Conservation (phyloP, 1,140 invertebrate species). For the Zaprionus taronus region DNA sequence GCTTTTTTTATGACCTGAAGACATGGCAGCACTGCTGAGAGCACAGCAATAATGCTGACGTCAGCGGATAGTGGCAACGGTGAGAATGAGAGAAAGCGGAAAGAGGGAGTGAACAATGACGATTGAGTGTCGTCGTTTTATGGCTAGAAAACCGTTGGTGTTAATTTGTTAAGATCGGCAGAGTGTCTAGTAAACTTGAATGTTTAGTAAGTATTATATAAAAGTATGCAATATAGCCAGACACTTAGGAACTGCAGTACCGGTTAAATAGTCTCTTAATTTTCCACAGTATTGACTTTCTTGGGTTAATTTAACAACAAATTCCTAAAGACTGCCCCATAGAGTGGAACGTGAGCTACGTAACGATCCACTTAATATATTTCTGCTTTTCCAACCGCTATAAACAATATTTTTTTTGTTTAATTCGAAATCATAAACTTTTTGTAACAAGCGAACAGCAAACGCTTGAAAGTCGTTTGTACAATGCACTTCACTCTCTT, state of each 20-base stretch:
- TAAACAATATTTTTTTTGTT: constrained; percentile 81
- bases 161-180: neutral
- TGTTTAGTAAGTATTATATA: neutral
- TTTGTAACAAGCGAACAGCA: constrained; percentile 77
- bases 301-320: constrained; percentile 42
- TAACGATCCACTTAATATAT: constrained; percentile 48
- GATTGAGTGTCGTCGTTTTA: constrained; percentile 10
- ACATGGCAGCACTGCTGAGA: constrained; percentile 3
- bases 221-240: neutral
- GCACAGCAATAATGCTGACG: constrained; percentile 14
- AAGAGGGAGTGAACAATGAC: neutral
- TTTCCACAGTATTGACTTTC: neutral
- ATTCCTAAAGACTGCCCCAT: neutral
- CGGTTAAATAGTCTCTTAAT: no score
- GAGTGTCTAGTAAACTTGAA: neutral
- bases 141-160: constrained; percentile 25
- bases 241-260: neutral
- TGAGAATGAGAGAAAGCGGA: neutral
- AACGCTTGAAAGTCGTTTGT: constrained; percentile 74
- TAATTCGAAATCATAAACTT: constrained; percentile 81
- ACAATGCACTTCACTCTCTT: constrained; percentile 54
- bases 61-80: constrained; percentile 15
- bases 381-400: constrained; percentile 58
- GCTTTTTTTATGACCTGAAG: neutral
- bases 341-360: constrained; percentile 1